Conservation (phyloP, 2,888 invertebrate species). For the Marasmarcha lunaedactyla region DNA sequence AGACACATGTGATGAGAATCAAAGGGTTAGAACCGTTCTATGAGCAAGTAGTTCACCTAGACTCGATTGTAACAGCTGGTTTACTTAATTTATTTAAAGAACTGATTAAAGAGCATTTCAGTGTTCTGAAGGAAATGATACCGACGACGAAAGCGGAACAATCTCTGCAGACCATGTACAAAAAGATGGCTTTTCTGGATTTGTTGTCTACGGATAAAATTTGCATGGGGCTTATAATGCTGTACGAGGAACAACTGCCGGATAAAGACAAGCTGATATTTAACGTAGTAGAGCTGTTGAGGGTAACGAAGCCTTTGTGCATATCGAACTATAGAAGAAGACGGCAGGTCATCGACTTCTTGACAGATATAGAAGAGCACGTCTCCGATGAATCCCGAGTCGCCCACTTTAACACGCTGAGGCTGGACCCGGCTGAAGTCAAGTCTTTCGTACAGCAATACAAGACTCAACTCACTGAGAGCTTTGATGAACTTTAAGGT, state of each 20-base stretch:
- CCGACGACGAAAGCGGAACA: slow-evolving; percentile 20
- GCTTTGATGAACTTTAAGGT: slow-evolving; percentile 24
- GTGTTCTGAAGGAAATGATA: no score
- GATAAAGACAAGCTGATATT: slow-evolving; percentile 22
- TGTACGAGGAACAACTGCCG: slow-evolving; percentile 28
- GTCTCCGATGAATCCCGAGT: slow-evolving; percentile 15
- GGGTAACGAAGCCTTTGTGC: slow-evolving; percentile 37
- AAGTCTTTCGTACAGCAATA: neutral
- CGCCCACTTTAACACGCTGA: neutral
- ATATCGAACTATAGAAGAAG: slow-evolving; percentile 25
- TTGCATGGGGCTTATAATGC: slow-evolving; percentile 40
- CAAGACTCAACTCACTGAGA: neutral
- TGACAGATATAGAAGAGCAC: slow-evolving; percentile 24
- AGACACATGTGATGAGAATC: slow-evolving; percentile 42
- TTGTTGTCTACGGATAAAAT: slow-evolving; percentile 28
- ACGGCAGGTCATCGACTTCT: slow-evolving; percentile 24
- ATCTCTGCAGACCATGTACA: slow-evolving; percentile 13
- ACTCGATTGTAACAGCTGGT: slow-evolving; percentile 24
- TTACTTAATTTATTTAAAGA: slow-evolving; percentile 41
- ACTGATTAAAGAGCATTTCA: slow-evolving; percentile 42
- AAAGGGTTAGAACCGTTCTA: slow-evolving; percentile 49
- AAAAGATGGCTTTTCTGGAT: slow-evolving; percentile 21
- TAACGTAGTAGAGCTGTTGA: slow-evolving; percentile 31
- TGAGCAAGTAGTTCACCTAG: slow-evolving; percentile 33
- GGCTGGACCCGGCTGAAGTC: no score